Evolutionary conservation across 2,113 vertebrate genomes (phyloP), one percentile per base, ranked within the genome.

Genomic region (Todiramphus chloris): DNA sequence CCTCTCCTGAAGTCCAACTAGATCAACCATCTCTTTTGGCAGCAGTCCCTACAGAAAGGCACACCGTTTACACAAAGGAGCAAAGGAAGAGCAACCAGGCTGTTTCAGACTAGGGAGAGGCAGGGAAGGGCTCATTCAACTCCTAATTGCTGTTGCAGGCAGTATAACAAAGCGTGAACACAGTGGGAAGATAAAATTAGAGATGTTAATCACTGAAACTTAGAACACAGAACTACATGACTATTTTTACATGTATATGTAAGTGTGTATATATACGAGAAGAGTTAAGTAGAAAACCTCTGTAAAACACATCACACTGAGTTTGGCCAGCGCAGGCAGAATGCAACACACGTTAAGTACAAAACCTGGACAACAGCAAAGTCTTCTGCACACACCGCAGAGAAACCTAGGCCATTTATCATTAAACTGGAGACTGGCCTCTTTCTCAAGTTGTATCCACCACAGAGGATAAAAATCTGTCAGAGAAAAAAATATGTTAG

Each of bases 321-420:
- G n/a, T 60, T 60, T 33, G 60, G 31, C n/a, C 48, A 68, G 14
- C 0, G 0, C 0, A 0, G 60, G 24, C 33, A 85, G 43, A 64
- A 51, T 13, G n/a, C 7, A 51, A 1, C 9, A 46, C 25, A 10
- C 51, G 20, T 33, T 77, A 69, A 69, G 33, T 37, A 80, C 13
- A 88, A 83, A 93, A 63, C 31, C 64, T 39, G 43, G 21, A 51
- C 48, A 83, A 87, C 60, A 25, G 43, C 64, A 78, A 82, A 90
- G 56, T 70, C 76, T 55, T 63, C 50, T 31, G 19, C 50, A 74
- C 41, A 35, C 0, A 2, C n/a, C 67, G 72, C 64, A 55, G 55
- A 33, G 25, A 44, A 92, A 59, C 39, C 3, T 10, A 10, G 31
- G 30, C 19, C 59, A 92, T 90, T 69, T 56, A 83, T 90, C 76